Conservation (phyloP, 2,888 invertebrate genomes). For the Drosophila anomelani region DNA sequence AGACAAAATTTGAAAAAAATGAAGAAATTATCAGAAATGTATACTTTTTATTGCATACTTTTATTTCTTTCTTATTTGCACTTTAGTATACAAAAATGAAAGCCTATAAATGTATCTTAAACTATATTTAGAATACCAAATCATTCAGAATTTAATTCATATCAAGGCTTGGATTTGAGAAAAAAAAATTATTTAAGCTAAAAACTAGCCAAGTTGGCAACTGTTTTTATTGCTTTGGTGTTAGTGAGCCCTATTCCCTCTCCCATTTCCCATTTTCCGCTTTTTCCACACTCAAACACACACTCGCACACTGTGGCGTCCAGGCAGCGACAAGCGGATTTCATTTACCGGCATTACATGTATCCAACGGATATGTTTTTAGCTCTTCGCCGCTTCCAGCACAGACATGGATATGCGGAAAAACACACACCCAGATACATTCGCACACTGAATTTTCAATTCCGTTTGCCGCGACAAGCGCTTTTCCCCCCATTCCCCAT, state of each 20-base stretch:
- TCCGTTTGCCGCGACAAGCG: conserved; percentile 78
- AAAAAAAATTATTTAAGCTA: too few relatives aligned
- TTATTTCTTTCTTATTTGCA: not conserved
- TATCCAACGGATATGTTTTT: conserved; percentile 79
- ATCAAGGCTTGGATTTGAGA: not conserved
- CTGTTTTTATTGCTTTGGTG: not conserved
- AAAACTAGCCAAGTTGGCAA: conserved; percentile 1
- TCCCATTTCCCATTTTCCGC: not conserved
- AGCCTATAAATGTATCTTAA: not conserved
- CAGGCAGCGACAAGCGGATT: conserved; percentile 77
- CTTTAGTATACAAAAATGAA: not conserved
- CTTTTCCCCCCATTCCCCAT: conserved; percentile 25
- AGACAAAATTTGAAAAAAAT: not conserved
- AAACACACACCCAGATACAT: conserved; percentile 42
- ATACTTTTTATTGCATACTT: not conserved
- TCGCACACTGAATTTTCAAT: conserved; percentile 72
- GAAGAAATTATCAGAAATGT: not conserved
- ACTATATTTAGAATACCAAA: not conserved
- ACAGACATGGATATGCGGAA: conserved; percentile 73
- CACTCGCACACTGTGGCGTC: conserved; percentile 11
- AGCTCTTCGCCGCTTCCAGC: conserved; percentile 61
- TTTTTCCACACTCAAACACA: conserved; percentile 20
- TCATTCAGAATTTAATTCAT: not conserved
- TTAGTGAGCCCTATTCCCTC: conserved; percentile 19
- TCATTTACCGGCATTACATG: conserved; percentile 82